Conservation (phyloP, 2,797 vertebrate genomes). For the Epinephelus coioides region DNA sequence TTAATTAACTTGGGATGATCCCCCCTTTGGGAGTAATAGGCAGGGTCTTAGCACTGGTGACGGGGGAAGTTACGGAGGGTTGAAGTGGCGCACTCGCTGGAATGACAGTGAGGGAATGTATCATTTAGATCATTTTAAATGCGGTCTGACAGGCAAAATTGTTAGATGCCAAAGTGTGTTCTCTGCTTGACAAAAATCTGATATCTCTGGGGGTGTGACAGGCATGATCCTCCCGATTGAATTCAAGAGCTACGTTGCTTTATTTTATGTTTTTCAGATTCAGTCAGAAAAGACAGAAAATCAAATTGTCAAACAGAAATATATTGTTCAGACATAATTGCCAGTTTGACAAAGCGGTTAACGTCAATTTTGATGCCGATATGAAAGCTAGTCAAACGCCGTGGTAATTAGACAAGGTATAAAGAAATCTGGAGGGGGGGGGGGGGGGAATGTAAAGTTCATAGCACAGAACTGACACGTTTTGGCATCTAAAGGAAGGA, state of each 20-base stretch:
- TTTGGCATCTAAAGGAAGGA: neutral
- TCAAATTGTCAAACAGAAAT: conserved; percentile 10
- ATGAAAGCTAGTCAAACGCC: neutral
- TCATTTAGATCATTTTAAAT: conserved; percentile 16
- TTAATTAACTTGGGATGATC: conserved; percentile 31
- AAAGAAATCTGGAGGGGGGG: neutral
- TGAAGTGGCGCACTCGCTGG: neutral
- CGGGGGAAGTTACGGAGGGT: neutral
- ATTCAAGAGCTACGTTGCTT: neutral
- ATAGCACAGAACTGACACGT: neutral
- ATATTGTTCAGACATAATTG: conserved; percentile 37
- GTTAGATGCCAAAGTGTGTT: neutral
- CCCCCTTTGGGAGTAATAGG: conserved; percentile 2
- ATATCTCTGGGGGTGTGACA: neutral
- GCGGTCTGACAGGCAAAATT: neutral
- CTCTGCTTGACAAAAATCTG: neutral
- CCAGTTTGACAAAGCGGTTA: conserved; percentile 5
- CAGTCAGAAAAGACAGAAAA: conserved; percentile 8
- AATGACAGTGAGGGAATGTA: neutral
- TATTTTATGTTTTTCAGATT: conserved; percentile 1
- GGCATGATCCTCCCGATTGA: neutral
- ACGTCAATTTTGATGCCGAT: neutral
- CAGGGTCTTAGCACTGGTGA: neutral
- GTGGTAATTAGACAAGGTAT: conserved; percentile 8
- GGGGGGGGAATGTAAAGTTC: neutral